These are phyloP conservation scores for Atta cephalotes DNA, from an alignment of 1,140 invertebrate genomes.

Conservation along the genomic window DNA sequence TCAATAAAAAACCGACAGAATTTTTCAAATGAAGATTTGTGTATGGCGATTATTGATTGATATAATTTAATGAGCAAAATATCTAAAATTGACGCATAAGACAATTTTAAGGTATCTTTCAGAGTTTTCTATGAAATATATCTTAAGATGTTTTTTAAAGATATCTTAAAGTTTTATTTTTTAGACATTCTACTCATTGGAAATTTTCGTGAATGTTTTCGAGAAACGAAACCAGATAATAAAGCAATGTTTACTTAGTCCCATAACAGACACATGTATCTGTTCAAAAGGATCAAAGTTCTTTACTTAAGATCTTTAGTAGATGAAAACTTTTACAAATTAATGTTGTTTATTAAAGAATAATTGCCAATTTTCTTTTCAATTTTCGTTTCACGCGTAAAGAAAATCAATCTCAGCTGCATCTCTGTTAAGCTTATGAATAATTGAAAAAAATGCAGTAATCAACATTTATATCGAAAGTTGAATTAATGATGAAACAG, in stretches of 20 bases:
- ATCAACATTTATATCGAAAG: constrained; percentile 39
- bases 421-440: constrained; percentile 34
- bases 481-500: neutral
- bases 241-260: neutral
- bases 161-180: no score
- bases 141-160: no score
- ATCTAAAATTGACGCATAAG: no score
- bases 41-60: neutral
- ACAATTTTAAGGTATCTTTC: no score
- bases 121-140: no score
- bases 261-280: neutral
- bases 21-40: neutral
- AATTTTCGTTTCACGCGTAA: no score
- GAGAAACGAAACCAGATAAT: neutral
- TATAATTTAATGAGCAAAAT: neutral
- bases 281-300: neutral
- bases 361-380: neutral
- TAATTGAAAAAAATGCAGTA: constrained; percentile 17
- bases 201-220: neutral
- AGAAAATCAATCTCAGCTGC: neutral
- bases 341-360: neutral
- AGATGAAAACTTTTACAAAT: neutral
- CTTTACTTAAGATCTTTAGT: neutral
- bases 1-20: neutral
- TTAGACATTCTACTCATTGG: no score